These are phyloP conservation scores for Xestobium rufovillosum DNA, from an alignment of 2,888 invertebrate genomes.

Conservation along the genomic window DNA sequence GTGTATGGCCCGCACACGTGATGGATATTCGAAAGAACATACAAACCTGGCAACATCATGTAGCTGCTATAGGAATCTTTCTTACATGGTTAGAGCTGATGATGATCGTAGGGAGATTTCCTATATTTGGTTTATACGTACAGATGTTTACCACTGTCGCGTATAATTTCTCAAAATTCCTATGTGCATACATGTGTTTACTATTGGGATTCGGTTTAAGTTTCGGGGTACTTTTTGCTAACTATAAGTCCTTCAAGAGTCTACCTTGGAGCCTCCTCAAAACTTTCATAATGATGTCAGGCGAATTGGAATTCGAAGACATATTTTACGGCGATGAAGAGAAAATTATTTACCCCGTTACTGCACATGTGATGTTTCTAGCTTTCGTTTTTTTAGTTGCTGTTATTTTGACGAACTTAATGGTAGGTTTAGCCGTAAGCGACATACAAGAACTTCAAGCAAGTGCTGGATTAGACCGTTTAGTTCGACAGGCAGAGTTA, in stretches of 20 bases:
- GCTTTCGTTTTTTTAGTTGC: slow-evolving; percentile 73
- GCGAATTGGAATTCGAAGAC: slow-evolving; percentile 78
- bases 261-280: slow-evolving; percentile 61
- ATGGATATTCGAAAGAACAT: slow-evolving; percentile 31
- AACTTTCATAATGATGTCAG: slow-evolving; percentile 84
- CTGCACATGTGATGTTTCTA: slow-evolving; percentile 68
- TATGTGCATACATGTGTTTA: slow-evolving; percentile 72
- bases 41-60: slow-evolving; percentile 67
- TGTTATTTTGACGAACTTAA: slow-evolving; percentile 72
- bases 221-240: slow-evolving; percentile 74
- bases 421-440: slow-evolving; percentile 79
- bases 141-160: slow-evolving; percentile 85
- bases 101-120: slow-evolving; percentile 80
- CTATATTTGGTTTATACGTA: slow-evolving; percentile 76
- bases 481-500: slow-evolving; percentile 74
- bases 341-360: slow-evolving; percentile 45
- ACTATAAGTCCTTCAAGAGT: slow-evolving; percentile 62
- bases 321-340: slow-evolving; percentile 59
- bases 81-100: slow-evolving; percentile 77
- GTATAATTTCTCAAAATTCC: slow-evolving; percentile 73
- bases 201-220: slow-evolving; percentile 73
- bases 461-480: slow-evolving; percentile 69
- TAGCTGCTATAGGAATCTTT: slow-evolving; percentile 71
- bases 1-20: slow-evolving; percentile 46
- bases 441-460: slow-evolving; percentile 76